These are phyloP conservation scores for Chloebia gouldiae DNA, from an alignment of 2,113 vertebrate genomes.

Conservation along the genomic window DNA sequence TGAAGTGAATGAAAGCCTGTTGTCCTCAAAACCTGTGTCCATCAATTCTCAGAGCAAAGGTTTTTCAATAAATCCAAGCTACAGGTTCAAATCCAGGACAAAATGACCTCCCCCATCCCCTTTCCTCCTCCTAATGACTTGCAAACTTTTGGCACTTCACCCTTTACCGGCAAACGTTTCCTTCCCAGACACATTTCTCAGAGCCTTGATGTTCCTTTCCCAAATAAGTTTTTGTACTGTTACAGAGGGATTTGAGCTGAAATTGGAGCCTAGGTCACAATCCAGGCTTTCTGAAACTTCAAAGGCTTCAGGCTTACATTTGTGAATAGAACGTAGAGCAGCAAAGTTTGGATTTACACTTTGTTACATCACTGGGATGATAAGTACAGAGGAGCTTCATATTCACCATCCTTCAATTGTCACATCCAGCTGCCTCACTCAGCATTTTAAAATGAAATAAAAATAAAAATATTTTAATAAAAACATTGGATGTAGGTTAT, in stretches of 20 bases:
- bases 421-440: background rate
- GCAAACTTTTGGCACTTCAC: background rate
- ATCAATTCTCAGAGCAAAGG: background rate
- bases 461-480: background rate
- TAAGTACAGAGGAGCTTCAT: background rate
- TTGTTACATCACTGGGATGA: background rate
- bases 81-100: background rate
- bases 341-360: background rate
- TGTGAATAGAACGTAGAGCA: background rate
- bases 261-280: background rate
- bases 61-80: background rate
- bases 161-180: background rate
- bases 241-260: background rate
- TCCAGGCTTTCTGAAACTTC: background rate
- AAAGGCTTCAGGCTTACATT: background rate
- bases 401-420: background rate
- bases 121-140: background rate
- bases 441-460: background rate
- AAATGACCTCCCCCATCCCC: background rate
- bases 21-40: background rate
- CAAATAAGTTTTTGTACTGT: background rate
- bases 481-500: background rate
- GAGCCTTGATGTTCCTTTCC: background rate
- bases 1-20: background rate
- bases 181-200: background rate